Percentiles rank a stretch among this genome's conserved stretches.
Conservation (phyloP, 2,113 vertebrate genomes). For the Abramis brama region DNA sequence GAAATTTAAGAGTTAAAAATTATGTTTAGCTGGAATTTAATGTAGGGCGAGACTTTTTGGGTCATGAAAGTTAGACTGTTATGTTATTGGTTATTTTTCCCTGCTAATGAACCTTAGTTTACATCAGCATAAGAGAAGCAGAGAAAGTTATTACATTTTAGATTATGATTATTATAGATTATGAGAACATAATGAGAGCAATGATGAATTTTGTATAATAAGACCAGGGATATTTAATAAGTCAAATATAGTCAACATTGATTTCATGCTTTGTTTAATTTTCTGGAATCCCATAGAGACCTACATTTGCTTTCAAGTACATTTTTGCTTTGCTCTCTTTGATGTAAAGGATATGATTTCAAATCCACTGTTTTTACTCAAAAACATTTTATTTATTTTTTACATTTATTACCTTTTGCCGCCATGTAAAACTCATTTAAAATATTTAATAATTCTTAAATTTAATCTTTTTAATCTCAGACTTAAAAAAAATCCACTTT, state of each 20-base stretch:
- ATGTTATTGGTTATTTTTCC: too few relatives aligned
- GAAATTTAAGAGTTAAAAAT: background rate
- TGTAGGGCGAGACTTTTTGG: too few relatives aligned
- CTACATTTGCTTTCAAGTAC: background rate
- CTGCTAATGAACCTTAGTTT: too few relatives aligned
- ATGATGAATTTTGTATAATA: background rate
- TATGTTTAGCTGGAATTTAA: too few relatives aligned
- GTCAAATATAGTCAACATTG: background rate
- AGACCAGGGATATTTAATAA: background rate
- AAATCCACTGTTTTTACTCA: background rate
- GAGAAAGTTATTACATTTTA: too few relatives aligned
- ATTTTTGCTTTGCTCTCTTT: conserved; percentile 82
- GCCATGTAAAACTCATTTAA: background rate
- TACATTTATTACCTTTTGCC: too few relatives aligned
- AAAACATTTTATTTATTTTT: too few relatives aligned
- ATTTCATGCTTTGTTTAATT: background rate
- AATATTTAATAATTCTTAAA: background rate
- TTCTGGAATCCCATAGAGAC: background rate
- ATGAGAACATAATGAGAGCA: too few relatives aligned
- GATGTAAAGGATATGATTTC: conserved; percentile 89
- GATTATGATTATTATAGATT: too few relatives aligned
- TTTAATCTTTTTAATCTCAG: background rate
- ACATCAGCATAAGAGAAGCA: too few relatives aligned
- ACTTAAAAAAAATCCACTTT: background rate
- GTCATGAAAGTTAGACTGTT: too few relatives aligned